These are phyloP conservation scores for Triplophysa tibetana DNA, from an alignment of 2,113 vertebrate species.

Conservation along the genomic window DNA sequence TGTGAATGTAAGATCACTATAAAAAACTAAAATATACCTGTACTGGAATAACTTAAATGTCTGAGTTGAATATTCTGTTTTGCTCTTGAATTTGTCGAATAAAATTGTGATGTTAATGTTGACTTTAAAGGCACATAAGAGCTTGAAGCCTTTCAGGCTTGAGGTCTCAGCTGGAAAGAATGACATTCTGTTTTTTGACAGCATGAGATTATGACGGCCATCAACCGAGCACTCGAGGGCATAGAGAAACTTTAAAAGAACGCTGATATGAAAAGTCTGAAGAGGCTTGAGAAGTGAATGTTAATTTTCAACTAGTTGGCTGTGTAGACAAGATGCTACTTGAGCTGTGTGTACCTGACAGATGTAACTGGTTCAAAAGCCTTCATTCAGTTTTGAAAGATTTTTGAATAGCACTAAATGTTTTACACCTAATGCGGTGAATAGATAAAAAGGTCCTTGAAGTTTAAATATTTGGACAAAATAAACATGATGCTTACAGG, in stretches of 20 bases:
- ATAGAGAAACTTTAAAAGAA: slow-evolving; percentile 41
- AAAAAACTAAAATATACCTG: neutral
- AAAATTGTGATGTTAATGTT: neutral
- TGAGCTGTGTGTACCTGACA: slow-evolving; percentile 24
- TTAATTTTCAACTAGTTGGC: slow-evolving; percentile 33
- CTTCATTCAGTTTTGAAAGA: slow-evolving; percentile 6
- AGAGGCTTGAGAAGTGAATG: slow-evolving; percentile 32
- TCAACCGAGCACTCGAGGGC: slow-evolving; percentile 44
- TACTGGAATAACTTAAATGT: too few relatives aligned
- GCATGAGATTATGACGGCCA: slow-evolving; percentile 50
- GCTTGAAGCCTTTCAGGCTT: slow-evolving; percentile 12
- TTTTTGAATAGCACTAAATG: slow-evolving; percentile 1
- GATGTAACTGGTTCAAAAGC: slow-evolving; percentile 12
- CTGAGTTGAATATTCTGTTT: neutral
- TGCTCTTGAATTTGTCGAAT: neutral
- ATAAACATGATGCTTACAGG: neutral
- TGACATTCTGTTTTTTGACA: slow-evolving; percentile 37
- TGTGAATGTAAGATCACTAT: neutral
- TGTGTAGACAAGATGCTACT: slow-evolving; percentile 27
- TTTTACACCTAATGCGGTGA: neutral
- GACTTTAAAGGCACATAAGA: slow-evolving; percentile 14
- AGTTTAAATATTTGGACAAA: neutral
- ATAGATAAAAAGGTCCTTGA: too few relatives aligned
- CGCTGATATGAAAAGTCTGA: slow-evolving; percentile 28
- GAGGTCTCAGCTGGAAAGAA: slow-evolving; percentile 47